Base-by-base conservation (phyloP, 37 sponge, comb jelly and placozoan species). In the Bolinopsis microptera region DNA sequence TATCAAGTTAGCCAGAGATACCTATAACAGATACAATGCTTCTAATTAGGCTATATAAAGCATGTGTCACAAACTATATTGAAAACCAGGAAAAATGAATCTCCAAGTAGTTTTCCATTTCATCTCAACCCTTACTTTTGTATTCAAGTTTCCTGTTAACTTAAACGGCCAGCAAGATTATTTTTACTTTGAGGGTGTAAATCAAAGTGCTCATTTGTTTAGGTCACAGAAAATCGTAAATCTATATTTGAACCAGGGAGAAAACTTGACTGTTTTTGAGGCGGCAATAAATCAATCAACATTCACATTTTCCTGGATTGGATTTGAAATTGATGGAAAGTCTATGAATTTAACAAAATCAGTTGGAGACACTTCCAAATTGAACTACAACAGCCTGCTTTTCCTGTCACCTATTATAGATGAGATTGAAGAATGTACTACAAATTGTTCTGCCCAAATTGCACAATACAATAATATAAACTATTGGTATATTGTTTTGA, bases 171-270 rank as follows among this genome's bases (percentile, higher is more conserved):
- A 70, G 3, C 80, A 77, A 35, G 80, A 77, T 77, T 77, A 32
- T 77, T 77, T 77, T 32, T 33, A 33, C 35, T 77, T 77, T 32
- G 35, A 77, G 3, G 80, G 80, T 48, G 61, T 13, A 48, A 48
- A 48, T 48, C 61, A 48, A 48, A 48, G 61, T 48, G 61, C 61
- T 48, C 61, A 48, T 48, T 48, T 48, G 61, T 48, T 13, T 18
- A 48, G 61, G 13, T 48, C 61, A 18, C 61, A 48, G 61, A 48
- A 48, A 48, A 48, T 48, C 13, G 5, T 48, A 13, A 48, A 5
- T 77, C 35, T 77, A 9, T 18, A 77, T 77, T 28, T 77, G 36
- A 77, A 1, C 21, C 21, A 35, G 13, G 80, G 9, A 1, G 35
- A 36, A 35, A 77, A 32, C 80, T 77, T 30, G 2, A 23, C 74